Conservation (phyloP, 2,113 vertebrate genomes). For the Arothron firmamentum region DNA sequence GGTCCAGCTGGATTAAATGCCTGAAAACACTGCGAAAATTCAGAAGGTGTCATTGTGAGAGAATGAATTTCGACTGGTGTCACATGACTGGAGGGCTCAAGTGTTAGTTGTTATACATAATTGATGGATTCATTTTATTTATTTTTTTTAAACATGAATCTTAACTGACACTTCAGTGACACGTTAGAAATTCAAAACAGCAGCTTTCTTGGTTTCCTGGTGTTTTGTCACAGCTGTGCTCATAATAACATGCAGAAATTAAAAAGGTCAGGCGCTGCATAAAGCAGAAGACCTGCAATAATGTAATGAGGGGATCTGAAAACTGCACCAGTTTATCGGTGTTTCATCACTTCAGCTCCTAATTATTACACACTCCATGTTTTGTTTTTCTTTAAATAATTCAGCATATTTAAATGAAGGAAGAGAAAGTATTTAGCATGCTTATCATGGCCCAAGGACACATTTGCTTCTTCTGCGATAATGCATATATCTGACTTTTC, state of each 20-base stretch:
- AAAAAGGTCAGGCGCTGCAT: too few relatives aligned
- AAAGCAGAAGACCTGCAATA: too few relatives aligned
- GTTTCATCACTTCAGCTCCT: neutral
- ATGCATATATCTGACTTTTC: neutral
- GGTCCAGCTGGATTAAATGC: slow-evolving; percentile 81
- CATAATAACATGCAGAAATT: too few relatives aligned
- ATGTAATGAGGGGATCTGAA: too few relatives aligned
- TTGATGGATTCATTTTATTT: too few relatives aligned
- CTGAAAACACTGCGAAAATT: slow-evolving; percentile 79
- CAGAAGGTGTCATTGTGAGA: neutral
- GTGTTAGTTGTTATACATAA: too few relatives aligned
- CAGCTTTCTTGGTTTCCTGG: too few relatives aligned
- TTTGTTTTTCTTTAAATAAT: neutral
- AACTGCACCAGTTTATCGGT: neutral
- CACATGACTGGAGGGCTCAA: too few relatives aligned
- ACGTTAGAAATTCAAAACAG: too few relatives aligned
- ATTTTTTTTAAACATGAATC: too few relatives aligned
- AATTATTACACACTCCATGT: neutral
- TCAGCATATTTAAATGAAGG: neutral
- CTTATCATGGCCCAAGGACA: neutral
- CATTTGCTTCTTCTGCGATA: neutral
- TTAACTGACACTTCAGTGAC: too few relatives aligned
- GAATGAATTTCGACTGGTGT: neutral
- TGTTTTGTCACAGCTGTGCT: too few relatives aligned
- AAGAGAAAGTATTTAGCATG: neutral